phyloP scores from a whole-genome alignment of 2,888 invertebrate genomes.

The Agrilus cyanescens region DNA sequence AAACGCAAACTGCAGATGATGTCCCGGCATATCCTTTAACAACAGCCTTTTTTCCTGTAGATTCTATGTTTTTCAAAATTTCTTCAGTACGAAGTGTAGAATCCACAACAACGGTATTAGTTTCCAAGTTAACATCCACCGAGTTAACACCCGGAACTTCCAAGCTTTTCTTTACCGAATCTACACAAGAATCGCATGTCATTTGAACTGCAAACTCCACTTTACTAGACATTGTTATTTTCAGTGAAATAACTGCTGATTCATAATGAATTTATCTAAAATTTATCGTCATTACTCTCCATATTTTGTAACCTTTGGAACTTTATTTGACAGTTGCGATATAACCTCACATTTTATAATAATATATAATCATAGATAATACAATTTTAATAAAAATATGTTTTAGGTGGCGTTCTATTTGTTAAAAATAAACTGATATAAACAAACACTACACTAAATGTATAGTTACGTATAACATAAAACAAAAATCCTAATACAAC shows the following conservation, averaged over 20 bases:
- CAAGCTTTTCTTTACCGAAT: slow-evolving; percentile 38
- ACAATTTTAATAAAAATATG: no score
- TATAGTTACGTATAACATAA: no score
- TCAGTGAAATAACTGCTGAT: neutral
- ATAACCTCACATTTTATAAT: no score
- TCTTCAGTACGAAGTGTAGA: slow-evolving; percentile 49
- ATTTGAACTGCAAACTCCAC: slow-evolving; percentile 57
- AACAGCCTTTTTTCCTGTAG: slow-evolving; percentile 60
- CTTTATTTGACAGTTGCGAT: no score
- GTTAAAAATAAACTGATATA: no score
- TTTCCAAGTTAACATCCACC: slow-evolving; percentile 43
- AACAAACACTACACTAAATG: no score
- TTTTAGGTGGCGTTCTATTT: no score
- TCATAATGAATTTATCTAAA: neutral
- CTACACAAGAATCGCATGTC: slow-evolving; percentile 43
- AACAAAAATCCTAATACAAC: no score
- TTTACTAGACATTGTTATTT: slow-evolving; percentile 32
- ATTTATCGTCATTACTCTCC: no score
- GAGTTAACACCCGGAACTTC: slow-evolving; percentile 36
- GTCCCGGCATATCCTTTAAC: slow-evolving; percentile 68
- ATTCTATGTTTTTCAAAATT: slow-evolving; percentile 38
- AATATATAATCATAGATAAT: no score
- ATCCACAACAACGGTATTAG: slow-evolving; percentile 58
- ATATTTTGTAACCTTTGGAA: no score
- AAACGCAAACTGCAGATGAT: slow-evolving; percentile 62